Base-by-base conservation (phyloP, 2,797 vertebrate species). In the Coranthus polyacanthus region DNA sequence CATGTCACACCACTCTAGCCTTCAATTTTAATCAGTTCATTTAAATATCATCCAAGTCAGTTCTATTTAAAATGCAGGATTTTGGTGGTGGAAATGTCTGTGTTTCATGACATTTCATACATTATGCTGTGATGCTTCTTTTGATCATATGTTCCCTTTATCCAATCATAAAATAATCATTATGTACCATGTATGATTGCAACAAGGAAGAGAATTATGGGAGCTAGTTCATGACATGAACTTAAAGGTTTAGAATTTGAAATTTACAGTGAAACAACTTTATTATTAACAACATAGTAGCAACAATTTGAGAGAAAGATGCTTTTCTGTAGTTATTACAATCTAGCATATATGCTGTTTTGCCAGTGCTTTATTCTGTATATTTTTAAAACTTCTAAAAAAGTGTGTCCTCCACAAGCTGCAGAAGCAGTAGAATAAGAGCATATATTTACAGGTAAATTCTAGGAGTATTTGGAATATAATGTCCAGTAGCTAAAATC, bases 1-100 rank as follows among this genome's bases (percentile, higher is more conserved):
- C 16, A 58, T 37, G 52, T 68, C 59, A 67, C 36, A 34, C 4
- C 39, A 46, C 12, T 46, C 34, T 26, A 6, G 2, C 4, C 21
- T 36, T 65, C 7, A 55, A 52, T 34, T 10, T 34, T 15, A 0
- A 17, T 41, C 7, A 15, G 5, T 34, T 50, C 34, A 43, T 15
- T 42, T 18, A 8, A 39, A 44, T 32, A 42, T 36, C 5, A 51
- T 24, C 3, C 22, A 44, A 39, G 45, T 39, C 2, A 9, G 15
- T 50, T 56, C 2, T 41, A 41, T 8, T 16, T 41, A 41, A 41
- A 16, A 41, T 16, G 1, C 15, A 16, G 5, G 13, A 16, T n/a
- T 16, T n/a, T 16, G n/a, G 1, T 9, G 34, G 1, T n/a, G 29
- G 29, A 4, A 29, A 29, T n/a, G n/a, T n/a, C n/a, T n/a, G n/a